phyloP scores from a whole-genome alignment of 37 sponge, comb jelly and placozoan species.

The Corticium candelabrum region DNA sequence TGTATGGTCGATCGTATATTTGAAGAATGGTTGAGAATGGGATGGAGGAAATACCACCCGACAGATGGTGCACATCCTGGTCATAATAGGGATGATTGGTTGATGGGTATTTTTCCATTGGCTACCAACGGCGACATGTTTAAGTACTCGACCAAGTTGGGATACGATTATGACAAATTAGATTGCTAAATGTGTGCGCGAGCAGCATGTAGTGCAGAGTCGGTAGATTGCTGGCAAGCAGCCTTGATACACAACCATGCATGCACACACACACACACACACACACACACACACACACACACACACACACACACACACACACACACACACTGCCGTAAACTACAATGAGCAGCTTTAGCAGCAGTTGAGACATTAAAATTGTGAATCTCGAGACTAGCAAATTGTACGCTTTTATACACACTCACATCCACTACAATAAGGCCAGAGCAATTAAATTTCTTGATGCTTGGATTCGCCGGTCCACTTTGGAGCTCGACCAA shows the following conservation, averaged over 20 bases:
- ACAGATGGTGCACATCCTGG: conserved; percentile 12
- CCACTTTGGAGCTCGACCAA: background rate
- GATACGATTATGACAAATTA: too few relatives aligned
- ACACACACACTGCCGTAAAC: too few relatives aligned
- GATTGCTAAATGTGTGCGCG: too few relatives aligned
- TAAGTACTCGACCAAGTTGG: conserved; percentile 17
- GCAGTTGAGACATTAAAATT: background rate
- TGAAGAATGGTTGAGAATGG: conserved; percentile 33
- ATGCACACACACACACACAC: conserved; percentile 31
- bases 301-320: conserved; percentile 28
- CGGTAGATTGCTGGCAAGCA: too few relatives aligned
- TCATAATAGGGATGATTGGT: conserved; percentile 25
- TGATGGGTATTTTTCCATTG: conserved; percentile 49
- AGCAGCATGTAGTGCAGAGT: too few relatives aligned
- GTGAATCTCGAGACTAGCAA: background rate
- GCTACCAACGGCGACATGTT: conserved; percentile 39
- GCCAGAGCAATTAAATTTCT: too few relatives aligned
- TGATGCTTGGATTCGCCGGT: too few relatives aligned
- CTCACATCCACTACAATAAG: too few relatives aligned
- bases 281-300: conserved; percentile 12
- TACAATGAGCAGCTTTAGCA: background rate
- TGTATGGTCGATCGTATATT: conserved; percentile 48
- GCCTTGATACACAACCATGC: too few relatives aligned
- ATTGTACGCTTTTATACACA: too few relatives aligned
- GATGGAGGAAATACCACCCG: conserved; percentile 1